A percentile compares a stretch with the other conserved stretches of the same genome.
Evolutionary conservation across 2,888 invertebrate species (phyloP).

Genomic region (Pediacus dermestoides): DNA sequence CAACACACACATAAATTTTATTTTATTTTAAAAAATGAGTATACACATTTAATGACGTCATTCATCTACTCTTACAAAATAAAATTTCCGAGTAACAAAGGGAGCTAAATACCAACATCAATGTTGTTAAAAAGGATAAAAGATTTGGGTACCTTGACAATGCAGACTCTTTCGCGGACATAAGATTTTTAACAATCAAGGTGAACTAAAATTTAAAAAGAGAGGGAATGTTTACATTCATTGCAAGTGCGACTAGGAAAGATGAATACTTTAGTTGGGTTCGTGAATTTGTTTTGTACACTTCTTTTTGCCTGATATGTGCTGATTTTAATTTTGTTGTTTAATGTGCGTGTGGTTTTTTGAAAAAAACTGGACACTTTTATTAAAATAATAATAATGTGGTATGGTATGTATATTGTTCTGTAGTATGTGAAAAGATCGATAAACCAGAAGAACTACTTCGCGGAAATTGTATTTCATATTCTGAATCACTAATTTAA

Average conservation of each 20-base stretch:
- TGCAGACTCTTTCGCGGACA: slow-evolving; percentile 27
- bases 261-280: slow-evolving; percentile 34
- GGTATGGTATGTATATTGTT: slow-evolving; percentile 7
- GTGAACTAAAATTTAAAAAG: slow-evolving; percentile 38
- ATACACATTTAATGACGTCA: slow-evolving; percentile 28
- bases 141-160: slow-evolving; percentile 34
- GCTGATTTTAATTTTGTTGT: no score
- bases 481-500: no score
- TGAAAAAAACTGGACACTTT: no score
- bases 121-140: slow-evolving; percentile 27
- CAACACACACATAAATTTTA: slow-evolving; percentile 11
- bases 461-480: no score
- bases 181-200: slow-evolving; percentile 30
- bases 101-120: slow-evolving; percentile 17
- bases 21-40: slow-evolving; percentile 22
- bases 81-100: slow-evolving; percentile 29
- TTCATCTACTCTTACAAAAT: slow-evolving; percentile 20
- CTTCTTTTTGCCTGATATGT: slow-evolving; percentile 20
- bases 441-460: no score
- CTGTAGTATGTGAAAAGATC: no score
- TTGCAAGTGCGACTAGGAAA: slow-evolving; percentile 28
- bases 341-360: no score
- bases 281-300: slow-evolving; percentile 30
- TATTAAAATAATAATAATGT: slow-evolving; percentile 6
- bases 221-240: slow-evolving; percentile 32